A percentile compares a stretch with the other conserved stretches of the same genome.
These are phyloP conservation scores for Chondrosia reniformis DNA, from an alignment of 37 sponge, comb jelly and placozoan genomes.

Conservation along the genomic window DNA sequence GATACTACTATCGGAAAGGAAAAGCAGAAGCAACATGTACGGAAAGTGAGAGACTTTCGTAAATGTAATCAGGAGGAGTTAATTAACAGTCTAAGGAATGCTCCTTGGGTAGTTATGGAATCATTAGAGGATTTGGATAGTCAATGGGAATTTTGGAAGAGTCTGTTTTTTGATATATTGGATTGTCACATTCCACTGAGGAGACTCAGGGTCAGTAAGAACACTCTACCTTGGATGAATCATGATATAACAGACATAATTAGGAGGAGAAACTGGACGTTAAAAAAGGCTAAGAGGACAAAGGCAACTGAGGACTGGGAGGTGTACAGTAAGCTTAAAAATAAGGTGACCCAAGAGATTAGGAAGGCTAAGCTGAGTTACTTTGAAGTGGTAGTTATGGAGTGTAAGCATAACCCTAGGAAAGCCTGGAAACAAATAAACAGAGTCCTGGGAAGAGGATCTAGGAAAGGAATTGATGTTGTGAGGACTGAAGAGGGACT, in stretches of 20 bases:
- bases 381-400: neutral
- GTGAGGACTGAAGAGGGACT: neutral
- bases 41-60: neutral
- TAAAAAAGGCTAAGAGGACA: conserved; percentile 17
- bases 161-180: neutral
- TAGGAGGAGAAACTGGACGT: neutral
- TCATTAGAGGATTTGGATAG: conserved; percentile 30
- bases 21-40: neutral
- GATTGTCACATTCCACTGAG: conserved; percentile 10
- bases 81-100: neutral
- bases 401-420: neutral
- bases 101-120: conserved; percentile 28
- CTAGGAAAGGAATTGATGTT: neutral
- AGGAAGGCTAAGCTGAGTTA: neutral
- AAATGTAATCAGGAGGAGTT: conserved; percentile 18
- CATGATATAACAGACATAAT: neutral
- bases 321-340: conserved; percentile 1
- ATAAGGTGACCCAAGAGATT: neutral
- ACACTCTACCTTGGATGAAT: conserved; percentile 30
- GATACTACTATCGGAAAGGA: neutral
- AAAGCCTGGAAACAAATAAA: conserved; percentile 21
- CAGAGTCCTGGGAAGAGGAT: neutral
- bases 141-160: conserved; percentile 36
- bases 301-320: conserved; percentile 27
- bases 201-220: neutral